phyloP scores from a whole-genome alignment of 2,888 invertebrate genomes.

The Pyralis farinalis region DNA sequence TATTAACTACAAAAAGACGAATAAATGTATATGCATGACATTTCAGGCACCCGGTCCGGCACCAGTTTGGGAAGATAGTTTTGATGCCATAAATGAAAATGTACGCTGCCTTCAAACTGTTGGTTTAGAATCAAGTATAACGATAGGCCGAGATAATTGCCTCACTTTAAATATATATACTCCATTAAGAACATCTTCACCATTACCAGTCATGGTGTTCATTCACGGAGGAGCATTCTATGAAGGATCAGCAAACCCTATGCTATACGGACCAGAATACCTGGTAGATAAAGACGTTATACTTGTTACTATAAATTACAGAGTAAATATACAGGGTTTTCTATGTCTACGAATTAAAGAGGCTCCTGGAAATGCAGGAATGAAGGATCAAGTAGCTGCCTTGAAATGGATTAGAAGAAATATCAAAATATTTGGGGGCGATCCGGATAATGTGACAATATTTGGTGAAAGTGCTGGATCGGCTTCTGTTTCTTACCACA shows the following conservation, averaged over 20 bases:
- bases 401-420: conserved; percentile 35
- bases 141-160: conserved; percentile 47
- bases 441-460: conserved; percentile 34
- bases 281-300: conserved; percentile 51
- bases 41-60: conserved; percentile 38
- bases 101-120: conserved; percentile 36
- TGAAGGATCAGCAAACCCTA: conserved; percentile 42
- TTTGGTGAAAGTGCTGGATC: conserved; percentile 68
- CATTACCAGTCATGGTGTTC: conserved; percentile 62
- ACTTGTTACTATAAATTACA: conserved; percentile 58
- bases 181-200: conserved; percentile 32
- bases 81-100: conserved; percentile 35
- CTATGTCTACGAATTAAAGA: conserved; percentile 33
- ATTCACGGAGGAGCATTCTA: conserved; percentile 66
- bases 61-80: conserved; percentile 34
- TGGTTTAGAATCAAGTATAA: conserved; percentile 18
- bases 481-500: conserved; percentile 52
- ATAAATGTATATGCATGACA: background rate
- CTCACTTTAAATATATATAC: conserved; percentile 54
- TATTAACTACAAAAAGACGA: too few relatives aligned
- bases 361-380: conserved; percentile 37
- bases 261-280: conserved; percentile 55
- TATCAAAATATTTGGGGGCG: conserved; percentile 34
- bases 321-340: conserved; percentile 47
- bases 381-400: conserved; percentile 39